These are phyloP conservation scores for Camponotus pennsylvanicus DNA, from an alignment of 1,140 invertebrate genomes.

Conservation along the genomic window DNA sequence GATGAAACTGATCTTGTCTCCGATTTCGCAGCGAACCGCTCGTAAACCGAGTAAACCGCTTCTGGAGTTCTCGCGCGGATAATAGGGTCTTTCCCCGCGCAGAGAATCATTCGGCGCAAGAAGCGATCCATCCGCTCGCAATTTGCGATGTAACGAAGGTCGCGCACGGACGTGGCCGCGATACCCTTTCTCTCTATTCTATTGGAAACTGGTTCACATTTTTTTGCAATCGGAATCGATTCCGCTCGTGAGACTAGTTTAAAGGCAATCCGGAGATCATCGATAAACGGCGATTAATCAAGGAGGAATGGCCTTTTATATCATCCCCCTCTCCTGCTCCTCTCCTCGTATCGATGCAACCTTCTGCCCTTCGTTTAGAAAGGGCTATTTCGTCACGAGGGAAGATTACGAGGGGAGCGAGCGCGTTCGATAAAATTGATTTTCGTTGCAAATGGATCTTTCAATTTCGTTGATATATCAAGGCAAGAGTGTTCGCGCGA, in stretches of 20 bases:
- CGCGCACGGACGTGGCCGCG: constrained; percentile 51
- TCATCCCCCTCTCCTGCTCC: not conserved
- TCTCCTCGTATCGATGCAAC: not conserved
- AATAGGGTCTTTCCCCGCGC: constrained; percentile 40
- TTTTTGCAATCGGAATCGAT: constrained; percentile 50
- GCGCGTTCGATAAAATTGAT: constrained; percentile 33
- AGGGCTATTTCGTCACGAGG: constrained; percentile 2
- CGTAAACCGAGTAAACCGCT: constrained; percentile 34
- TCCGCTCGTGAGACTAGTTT: constrained; percentile 49
- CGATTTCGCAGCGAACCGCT: constrained; percentile 16
- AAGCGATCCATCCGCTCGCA: constrained; percentile 48
- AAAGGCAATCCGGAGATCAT: constrained; percentile 46
- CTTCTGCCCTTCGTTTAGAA: constrained; percentile 43
- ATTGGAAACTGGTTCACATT: constrained; percentile 59
- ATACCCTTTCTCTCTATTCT: constrained; percentile 58
- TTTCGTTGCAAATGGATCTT: not conserved
- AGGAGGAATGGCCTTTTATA: constrained; percentile 31
- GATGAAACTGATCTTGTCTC: constrained; percentile 50
- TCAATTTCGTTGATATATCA: not conserved
- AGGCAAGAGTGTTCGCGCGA: constrained; percentile 2
- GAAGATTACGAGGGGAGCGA: constrained; percentile 3
- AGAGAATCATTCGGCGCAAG: constrained; percentile 32
- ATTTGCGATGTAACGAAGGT: constrained; percentile 62
- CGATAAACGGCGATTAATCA: constrained; percentile 59
- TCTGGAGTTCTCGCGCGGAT: constrained; percentile 8